Base-by-base conservation (phyloP, 2,797 vertebrate genomes). In the Pseudomugil tenellus region DNA sequence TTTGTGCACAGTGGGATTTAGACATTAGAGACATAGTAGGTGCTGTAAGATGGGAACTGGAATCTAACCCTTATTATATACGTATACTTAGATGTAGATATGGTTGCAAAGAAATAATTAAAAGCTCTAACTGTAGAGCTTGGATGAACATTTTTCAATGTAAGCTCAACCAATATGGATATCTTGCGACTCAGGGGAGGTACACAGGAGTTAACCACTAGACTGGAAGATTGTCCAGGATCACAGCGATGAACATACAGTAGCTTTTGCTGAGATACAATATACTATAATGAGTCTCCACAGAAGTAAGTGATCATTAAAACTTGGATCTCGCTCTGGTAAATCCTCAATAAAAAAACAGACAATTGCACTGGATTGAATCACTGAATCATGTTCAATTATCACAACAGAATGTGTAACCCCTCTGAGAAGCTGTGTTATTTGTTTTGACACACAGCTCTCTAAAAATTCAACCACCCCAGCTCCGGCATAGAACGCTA, bases 341-440 rank as follows among this genome's bases (percentile, higher is more conserved):
- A 81, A 83, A 74, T 74, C 79, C 32, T 58, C 70, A 66, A 66
- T 35, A 46, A 37, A 74, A 71, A 54, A 80, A 34, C 29, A 77
- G 67, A 69, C 43, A 67, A 78, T 64, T 65, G 51, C 51, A 49
- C 61, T 76, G 70, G 70, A 76, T 75, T 75, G 70, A 88, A 79
- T 84, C 72, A 70, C 76, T 73, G 83, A 80, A 77, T 87, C 77
- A 53, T 87, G 75, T 88, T 86, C 67, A 87, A 72, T 83, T 83
- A 84, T 74, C 74, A 84, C 63, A 79, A 76, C 64, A 71, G 66
- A 74, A 81, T 65, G 56, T 64, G 70, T 53, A 58, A 70, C 73
- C 54, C 51, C 76, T 78, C 71, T 77, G 71, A 79, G 77, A 81
- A 75, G 73, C 76, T 56, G 60, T 72, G 68, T 75, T 84, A 83